Evolutionary conservation across 2,888 invertebrate genomes (phyloP), one percentile per base, ranked within the genome.

Genomic region (Phoenoteleia sp.): DNA sequence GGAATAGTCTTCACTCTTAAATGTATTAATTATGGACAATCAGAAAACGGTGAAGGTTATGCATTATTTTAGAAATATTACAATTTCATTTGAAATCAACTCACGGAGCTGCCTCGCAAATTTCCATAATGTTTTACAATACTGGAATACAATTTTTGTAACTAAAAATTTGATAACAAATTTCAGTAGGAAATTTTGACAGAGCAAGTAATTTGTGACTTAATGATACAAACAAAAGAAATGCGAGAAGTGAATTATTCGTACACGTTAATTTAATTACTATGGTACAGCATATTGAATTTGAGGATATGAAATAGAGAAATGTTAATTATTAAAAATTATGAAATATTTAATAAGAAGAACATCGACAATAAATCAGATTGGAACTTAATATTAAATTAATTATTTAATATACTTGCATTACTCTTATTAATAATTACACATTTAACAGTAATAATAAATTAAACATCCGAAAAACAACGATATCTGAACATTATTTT

Each of bases 101-200:
- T 91, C 84, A 93, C 93, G 88, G 88, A 11, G 87, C 66, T 42
- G 88, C 36, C 25, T 87, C 76, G 80, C 91, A 91, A 81, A 93
- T 92, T 77, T 93, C 89, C 93, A 93, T 93, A 72, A 76, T 90
- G n/a, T 79, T 67, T 56, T 36, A 49, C 7, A 56, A n/a, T 39
- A 29, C n/a, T 15, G 11, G 0, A 23, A 71, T 7, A 11, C n/a
- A 64, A 74, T 49, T 42, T 49, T 9, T 11, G 42, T 5, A 45
- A 74, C 72, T 13, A 25, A 11, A 60, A 74, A 56, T 74, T 74
- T 60, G 2, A 42, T 42, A 2, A n/a, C 17, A 6, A 42, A 13
- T 39, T 39, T 42, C 45, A n/a, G 13, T 36, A 29, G 56, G 5
- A 5, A 60, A 47, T n/a, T 74, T 74, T 49, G 72, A 74, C 52